phyloP scores from a whole-genome alignment of 1,140 invertebrate species.

The Wiebesia pumilae region DNA sequence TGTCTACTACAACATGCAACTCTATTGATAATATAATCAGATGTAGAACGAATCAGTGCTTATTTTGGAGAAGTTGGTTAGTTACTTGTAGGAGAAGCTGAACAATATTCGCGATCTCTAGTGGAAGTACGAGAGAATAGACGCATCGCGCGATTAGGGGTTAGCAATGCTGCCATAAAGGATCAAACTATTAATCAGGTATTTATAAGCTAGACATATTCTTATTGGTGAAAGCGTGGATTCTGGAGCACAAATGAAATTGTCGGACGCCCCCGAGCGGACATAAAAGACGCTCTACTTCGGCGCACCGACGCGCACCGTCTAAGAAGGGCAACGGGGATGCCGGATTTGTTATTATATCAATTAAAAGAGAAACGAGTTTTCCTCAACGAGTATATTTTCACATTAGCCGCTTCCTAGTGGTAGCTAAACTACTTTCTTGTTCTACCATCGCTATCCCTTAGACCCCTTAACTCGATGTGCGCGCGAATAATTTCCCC shows the following conservation, averaged over 20 bases:
- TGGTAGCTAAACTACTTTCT: slow-evolving; percentile 61
- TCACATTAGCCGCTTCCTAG: slow-evolving; percentile 62
- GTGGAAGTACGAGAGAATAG: too few species aligned
- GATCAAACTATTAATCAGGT: neutral
- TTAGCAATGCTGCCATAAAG: too few species aligned
- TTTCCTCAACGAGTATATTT: slow-evolving; percentile 64
- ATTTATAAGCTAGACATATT: slow-evolving; percentile 24
- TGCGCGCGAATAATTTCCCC: slow-evolving; percentile 53
- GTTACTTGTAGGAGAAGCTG: too few species aligned
- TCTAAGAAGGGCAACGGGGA: slow-evolving; percentile 54
- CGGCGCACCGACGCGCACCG: neutral
- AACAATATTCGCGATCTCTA: too few species aligned
- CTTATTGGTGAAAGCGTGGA: neutral
- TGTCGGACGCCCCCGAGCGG: too few species aligned
- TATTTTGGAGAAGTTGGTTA: too few species aligned
- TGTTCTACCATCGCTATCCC: slow-evolving; percentile 48
- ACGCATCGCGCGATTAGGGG: too few species aligned
- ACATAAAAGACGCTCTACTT: neutral
- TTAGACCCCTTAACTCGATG: slow-evolving; percentile 54
- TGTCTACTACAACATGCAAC: too few species aligned
- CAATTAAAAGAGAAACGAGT: slow-evolving; percentile 60
- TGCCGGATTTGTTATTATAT: slow-evolving; percentile 52
- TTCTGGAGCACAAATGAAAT: neutral
- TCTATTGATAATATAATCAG: too few species aligned
- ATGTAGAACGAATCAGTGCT: too few species aligned